Evolutionary conservation across 1,140 invertebrate species (phyloP).

Genomic region (Sitodiplosis mosellana): DNA sequence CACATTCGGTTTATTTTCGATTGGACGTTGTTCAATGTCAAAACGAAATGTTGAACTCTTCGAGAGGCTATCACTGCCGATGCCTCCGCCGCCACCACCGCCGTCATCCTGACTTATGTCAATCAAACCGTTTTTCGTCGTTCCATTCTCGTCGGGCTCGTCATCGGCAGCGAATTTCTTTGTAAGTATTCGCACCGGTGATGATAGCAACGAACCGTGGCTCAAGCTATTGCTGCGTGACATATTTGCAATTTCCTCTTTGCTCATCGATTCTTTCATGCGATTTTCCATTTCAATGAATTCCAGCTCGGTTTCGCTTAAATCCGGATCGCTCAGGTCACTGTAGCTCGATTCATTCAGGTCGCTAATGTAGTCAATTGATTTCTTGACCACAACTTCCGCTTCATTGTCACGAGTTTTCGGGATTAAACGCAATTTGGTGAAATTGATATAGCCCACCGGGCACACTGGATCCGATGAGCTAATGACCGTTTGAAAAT

Average conservation of each 20-base stretch:
- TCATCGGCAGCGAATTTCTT: neutral
- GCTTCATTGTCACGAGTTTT: slow-evolving; percentile 23
- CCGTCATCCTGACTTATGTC: no score
- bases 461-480: slow-evolving; percentile 82
- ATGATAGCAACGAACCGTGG: slow-evolving; percentile 18
- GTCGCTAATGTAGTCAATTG: slow-evolving; percentile 36
- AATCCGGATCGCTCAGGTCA: slow-evolving; percentile 36
- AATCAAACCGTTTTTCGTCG: no score
- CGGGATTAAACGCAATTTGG: slow-evolving; percentile 54
- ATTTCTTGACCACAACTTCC: slow-evolving; percentile 29
- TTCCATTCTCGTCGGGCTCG: no score
- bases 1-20: slow-evolving; percentile 28
- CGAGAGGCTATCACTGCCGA: no score
- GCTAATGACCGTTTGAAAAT: slow-evolving; percentile 71
- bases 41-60: slow-evolving; percentile 14
- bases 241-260: slow-evolving; percentile 17
- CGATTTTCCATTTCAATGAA: slow-evolving; percentile 31
- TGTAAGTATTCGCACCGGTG: slow-evolving; percentile 18
- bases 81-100: no score
- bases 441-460: slow-evolving; percentile 80
- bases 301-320: slow-evolving; percentile 36
- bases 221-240: slow-evolving; percentile 25
- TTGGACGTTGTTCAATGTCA: slow-evolving; percentile 21
- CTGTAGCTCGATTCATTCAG: slow-evolving; percentile 39
- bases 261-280: slow-evolving; percentile 19